Evolutionary conservation across 2,797 vertebrate species (phyloP).

Genomic region (Gouania willdenowi): DNA sequence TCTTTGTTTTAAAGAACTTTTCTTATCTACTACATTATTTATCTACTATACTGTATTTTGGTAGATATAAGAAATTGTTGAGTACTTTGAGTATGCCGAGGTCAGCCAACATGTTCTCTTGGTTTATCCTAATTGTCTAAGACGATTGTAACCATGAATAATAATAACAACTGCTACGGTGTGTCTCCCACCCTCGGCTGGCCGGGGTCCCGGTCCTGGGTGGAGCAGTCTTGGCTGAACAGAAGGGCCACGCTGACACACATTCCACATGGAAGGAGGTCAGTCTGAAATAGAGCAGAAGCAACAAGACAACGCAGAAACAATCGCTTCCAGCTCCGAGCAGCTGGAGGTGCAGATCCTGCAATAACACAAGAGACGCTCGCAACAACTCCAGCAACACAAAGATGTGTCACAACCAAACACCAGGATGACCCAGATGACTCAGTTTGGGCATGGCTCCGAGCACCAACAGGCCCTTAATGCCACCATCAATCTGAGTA

Average conservation of each 20-base stretch:
- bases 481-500: neutral
- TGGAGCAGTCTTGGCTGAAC: slow-evolving; percentile 22
- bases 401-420: neutral
- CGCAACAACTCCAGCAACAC: neutral
- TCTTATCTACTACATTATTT: no score
- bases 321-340: slow-evolving; percentile 41
- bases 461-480: neutral
- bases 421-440: neutral
- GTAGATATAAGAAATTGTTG: no score
- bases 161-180: neutral
- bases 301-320: slow-evolving; percentile 43
- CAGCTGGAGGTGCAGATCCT: slow-evolving; percentile 6
- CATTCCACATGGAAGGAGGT: slow-evolving; percentile 57
- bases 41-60: no score
- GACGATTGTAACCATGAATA: no score
- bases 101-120: neutral
- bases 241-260: slow-evolving; percentile 53
- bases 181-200: neutral
- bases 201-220: slow-evolving; percentile 10
- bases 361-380: neutral
- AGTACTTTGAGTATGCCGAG: no score
- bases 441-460: no score
- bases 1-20: no score
- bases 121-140: no score
- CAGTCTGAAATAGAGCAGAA: slow-evolving; percentile 72